These are phyloP conservation scores for Chloropsis cyanopogon DNA, from an alignment of 2,113 vertebrate genomes.

Conservation along the genomic window DNA sequence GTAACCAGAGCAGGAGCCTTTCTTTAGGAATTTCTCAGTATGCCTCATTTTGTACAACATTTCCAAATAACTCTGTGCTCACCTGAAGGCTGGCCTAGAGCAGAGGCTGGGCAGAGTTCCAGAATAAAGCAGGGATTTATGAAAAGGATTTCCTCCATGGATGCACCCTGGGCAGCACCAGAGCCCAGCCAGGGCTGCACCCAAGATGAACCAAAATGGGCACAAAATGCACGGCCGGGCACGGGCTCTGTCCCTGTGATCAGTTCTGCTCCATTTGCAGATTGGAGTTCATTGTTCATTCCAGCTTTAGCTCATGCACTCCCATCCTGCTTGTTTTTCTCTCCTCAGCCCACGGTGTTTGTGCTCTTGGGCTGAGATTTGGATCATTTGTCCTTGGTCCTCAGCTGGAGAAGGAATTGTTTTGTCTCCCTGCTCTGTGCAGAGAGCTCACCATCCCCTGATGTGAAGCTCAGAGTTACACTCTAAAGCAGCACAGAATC, in stretches of 20 bases:
- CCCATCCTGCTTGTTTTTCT: background rate
- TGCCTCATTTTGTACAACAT: background rate
- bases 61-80: background rate
- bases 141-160: background rate
- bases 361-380: background rate
- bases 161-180: background rate
- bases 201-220: background rate
- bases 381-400: too few species aligned
- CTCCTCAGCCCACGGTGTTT: background rate
- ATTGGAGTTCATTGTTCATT: too few species aligned
- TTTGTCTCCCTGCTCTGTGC: too few species aligned
- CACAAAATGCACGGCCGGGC: background rate
- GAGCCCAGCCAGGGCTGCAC: background rate
- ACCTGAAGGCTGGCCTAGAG: background rate
- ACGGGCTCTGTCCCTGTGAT: too few species aligned
- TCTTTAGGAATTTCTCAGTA: background rate
- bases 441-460: background rate
- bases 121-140: background rate
- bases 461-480: background rate
- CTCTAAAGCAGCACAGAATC: background rate
- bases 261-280: too few species aligned
- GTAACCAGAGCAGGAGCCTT: background rate
- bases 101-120: fast-evolving
- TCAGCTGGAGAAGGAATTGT: too few species aligned
- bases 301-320: too few species aligned